Evolutionary conservation across 2,113 vertebrate species (phyloP).

Genomic region (Oryzias melastigma): DNA sequence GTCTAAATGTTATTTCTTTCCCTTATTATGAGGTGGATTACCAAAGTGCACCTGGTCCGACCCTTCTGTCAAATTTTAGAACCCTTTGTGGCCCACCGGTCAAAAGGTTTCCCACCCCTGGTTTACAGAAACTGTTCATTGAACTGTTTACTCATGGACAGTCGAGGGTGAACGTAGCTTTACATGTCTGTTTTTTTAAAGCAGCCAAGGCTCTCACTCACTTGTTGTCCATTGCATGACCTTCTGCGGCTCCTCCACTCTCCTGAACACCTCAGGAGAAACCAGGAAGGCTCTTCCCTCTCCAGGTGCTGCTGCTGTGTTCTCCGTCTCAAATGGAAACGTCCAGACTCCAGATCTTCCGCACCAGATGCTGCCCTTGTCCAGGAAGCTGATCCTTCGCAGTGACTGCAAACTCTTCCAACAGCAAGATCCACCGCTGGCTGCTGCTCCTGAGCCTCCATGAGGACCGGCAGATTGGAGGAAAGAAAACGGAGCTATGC

Average conservation of each 20-base stretch:
- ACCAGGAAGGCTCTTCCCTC: constrained; percentile 1
- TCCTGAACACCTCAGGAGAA: constrained; percentile 25
- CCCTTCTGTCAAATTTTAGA: too few species aligned
- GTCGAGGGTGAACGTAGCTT: background rate
- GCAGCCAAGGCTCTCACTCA: constrained; percentile 68
- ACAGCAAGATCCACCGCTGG: constrained; percentile 57
- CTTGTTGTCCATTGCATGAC: constrained; percentile 46
- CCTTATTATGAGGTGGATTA: too few species aligned
- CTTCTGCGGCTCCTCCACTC: constrained; percentile 37
- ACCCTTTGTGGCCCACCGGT: too few species aligned
- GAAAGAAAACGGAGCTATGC: constrained; percentile 34
- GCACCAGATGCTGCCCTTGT: constrained; percentile 60
- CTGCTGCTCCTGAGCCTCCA: constrained; percentile 13
- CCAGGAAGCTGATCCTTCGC: constrained; percentile 50
- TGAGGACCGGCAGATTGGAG: background rate
- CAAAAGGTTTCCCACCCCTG: too few species aligned
- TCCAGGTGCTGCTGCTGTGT: constrained; percentile 12
- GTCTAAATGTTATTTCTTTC: too few species aligned
- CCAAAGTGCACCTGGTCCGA: too few species aligned
- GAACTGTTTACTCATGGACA: too few species aligned
- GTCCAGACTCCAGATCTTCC: constrained; percentile 41
- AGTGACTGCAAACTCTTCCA: constrained; percentile 57
- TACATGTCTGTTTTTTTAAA: background rate
- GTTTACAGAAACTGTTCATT: too few species aligned
- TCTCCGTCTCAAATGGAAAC: constrained; percentile 29